Conservation (phyloP, 2,888 invertebrate genomes). For the Psylliodes chrysocephalus region DNA sequence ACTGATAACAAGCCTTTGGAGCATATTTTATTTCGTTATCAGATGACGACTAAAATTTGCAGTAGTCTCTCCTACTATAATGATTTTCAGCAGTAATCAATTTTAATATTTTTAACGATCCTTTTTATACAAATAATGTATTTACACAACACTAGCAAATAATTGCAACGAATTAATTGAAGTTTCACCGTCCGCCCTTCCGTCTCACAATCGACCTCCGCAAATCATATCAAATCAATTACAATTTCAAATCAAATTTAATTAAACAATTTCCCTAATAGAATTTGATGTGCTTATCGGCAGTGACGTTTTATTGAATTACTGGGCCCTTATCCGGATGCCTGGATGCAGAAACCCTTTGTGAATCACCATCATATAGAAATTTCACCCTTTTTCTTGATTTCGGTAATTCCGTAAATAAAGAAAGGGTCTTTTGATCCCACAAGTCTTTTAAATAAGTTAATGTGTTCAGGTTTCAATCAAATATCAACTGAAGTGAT, state of each 20-base stretch:
- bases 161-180: conserved; percentile 3
- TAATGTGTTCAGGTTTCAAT: too few relatives aligned
- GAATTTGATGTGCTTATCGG: conserved; percentile 44
- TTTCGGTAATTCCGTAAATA: not conserved
- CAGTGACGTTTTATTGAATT: conserved; percentile 30
- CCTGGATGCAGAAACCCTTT: not conserved
- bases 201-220: not conserved
- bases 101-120: not conserved
- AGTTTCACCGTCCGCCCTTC: not conserved
- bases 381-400: conserved; percentile 8
- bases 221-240: conserved; percentile 33
- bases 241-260: conserved; percentile 28
- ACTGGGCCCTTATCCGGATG: not conserved
- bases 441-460: too few relatives aligned
- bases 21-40: too few relatives aligned
- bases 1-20: too few relatives aligned
- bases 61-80: too few relatives aligned
- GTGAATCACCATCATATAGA: conserved; percentile 10
- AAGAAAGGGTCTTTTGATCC: not conserved
- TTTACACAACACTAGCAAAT: not conserved
- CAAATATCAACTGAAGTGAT: too few relatives aligned
- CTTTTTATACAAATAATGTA: not conserved
- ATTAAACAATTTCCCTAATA: conserved; percentile 43
- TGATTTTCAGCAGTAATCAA: not conserved
- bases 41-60: too few relatives aligned